Evolutionary conservation across 2,797 vertebrate species (phyloP).

Genomic region (Epinephelus awoara): DNA sequence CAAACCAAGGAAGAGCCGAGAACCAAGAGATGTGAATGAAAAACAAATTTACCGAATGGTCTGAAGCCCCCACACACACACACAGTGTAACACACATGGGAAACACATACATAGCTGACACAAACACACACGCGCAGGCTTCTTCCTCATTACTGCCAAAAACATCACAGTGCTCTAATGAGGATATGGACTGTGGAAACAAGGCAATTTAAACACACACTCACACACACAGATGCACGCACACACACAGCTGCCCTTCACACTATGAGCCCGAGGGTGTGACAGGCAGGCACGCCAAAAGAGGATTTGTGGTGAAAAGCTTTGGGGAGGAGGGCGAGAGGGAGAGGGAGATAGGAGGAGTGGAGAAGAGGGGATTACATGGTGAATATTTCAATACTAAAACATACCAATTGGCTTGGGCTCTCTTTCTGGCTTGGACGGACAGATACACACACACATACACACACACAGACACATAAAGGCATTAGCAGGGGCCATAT

Average conservation of each 20-base stretch:
- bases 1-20: neutral
- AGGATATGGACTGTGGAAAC: slow-evolving; percentile 77
- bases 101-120: slow-evolving; percentile 8
- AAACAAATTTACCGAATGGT: slow-evolving; percentile 15
- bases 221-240: slow-evolving; percentile 31
- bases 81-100: slow-evolving; percentile 2
- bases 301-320: slow-evolving; percentile 85
- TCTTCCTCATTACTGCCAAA: slow-evolving; percentile 82
- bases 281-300: slow-evolving; percentile 81
- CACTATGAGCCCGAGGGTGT: slow-evolving; percentile 80
- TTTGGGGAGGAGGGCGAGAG: slow-evolving; percentile 75
- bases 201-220: slow-evolving; percentile 63
- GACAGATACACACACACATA: slow-evolving; percentile 23
- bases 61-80: slow-evolving; percentile 2
- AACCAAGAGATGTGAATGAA: slow-evolving; percentile 38
- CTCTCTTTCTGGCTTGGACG: slow-evolving; percentile 55
- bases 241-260: slow-evolving; percentile 78
- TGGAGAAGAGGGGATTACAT: slow-evolving; percentile 84
- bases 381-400: slow-evolving; percentile 81
- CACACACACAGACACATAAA: slow-evolving; percentile 36
- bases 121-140: slow-evolving; percentile 19
- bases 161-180: slow-evolving; percentile 81
- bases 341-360: slow-evolving; percentile 76
- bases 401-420: slow-evolving; percentile 77
- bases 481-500: slow-evolving; percentile 53